These are phyloP conservation scores for Idaea biselata DNA, from an alignment of 2,888 invertebrate genomes.

Conservation along the genomic window DNA sequence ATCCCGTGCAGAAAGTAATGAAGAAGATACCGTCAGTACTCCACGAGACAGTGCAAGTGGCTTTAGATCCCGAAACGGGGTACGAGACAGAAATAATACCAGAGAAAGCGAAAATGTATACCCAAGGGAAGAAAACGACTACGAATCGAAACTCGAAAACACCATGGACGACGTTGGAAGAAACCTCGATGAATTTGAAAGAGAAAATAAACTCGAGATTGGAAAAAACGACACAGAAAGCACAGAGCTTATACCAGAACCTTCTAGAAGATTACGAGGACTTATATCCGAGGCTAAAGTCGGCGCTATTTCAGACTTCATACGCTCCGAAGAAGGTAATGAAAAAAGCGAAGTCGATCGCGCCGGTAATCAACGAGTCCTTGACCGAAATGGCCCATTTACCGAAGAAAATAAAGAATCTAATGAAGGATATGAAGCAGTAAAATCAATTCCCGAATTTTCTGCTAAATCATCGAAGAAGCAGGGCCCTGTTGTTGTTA, in stretches of 20 bases:
- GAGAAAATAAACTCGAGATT: constrained; percentile 31
- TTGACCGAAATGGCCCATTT: constrained; percentile 62
- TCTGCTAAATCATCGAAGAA: constrained; percentile 33
- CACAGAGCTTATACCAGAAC: constrained; percentile 61
- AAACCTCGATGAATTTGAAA: constrained; percentile 29
- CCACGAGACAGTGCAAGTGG: constrained; percentile 69
- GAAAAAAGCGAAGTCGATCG: constrained; percentile 55
- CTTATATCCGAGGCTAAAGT: constrained; percentile 46
- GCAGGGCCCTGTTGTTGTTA: constrained; percentile 53
- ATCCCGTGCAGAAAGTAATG: constrained; percentile 61
- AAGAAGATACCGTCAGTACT: constrained; percentile 62
- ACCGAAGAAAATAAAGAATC: constrained; percentile 64
- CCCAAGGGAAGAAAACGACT: constrained; percentile 9
- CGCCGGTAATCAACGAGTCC: constrained; percentile 67
- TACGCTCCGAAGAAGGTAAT: constrained; percentile 53
- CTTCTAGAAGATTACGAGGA: constrained; percentile 64
- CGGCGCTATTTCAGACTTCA: constrained; percentile 44
- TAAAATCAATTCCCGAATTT: constrained; percentile 35
- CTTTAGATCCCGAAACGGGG: constrained; percentile 50
- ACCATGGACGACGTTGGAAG: constrained; percentile 38
- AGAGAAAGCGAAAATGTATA: constrained; percentile 34
- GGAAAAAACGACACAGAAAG: constrained; percentile 64
- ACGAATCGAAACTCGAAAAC: constrained; percentile 19
- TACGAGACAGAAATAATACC: constrained; percentile 44
- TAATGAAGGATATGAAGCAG: constrained; percentile 64